phyloP scores from a whole-genome alignment of 30 jellyfish, hydroid and myxozoan species.

The Mastigias papua region DNA sequence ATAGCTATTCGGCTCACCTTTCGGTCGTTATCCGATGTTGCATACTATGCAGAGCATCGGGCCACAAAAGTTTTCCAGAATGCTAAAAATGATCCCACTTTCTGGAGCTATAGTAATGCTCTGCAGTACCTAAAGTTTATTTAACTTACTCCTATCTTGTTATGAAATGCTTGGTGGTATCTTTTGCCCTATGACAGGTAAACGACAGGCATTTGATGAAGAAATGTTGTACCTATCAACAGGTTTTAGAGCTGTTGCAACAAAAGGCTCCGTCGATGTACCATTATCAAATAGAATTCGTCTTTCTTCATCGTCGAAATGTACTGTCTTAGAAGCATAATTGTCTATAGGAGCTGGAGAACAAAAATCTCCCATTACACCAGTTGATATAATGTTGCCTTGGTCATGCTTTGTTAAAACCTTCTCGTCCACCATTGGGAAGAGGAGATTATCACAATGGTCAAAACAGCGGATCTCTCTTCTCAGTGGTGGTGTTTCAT shows the following conservation, averaged over 20 bases:
- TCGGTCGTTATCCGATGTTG: too few species aligned
- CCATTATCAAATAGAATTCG: not conserved
- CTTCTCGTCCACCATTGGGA: not conserved
- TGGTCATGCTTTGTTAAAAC: not conserved
- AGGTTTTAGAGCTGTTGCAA: not conserved
- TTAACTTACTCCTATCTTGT: too few species aligned
- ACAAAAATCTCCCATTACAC: not conserved
- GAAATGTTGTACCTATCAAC: slow-evolving; percentile 50
- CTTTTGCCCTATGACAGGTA: slow-evolving; percentile 57
- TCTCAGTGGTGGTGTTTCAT: not conserved
- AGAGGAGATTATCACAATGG: not conserved
- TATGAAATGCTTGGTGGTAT: not conserved
- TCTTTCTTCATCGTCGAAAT: not conserved
- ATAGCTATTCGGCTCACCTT: too few species aligned
- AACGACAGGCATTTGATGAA: slow-evolving; percentile 35
- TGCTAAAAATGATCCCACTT: too few species aligned
- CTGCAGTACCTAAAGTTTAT: too few species aligned
- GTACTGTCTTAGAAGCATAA: not conserved
- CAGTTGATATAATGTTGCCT: not conserved
- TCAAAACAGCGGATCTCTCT: not conserved
- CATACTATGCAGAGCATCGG: too few species aligned
- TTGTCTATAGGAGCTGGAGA: not conserved
- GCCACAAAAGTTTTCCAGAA: too few species aligned
- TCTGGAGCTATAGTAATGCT: too few species aligned
- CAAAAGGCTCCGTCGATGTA: slow-evolving; percentile 11